A percentile compares a stretch with the other conserved stretches of the same genome.
These are phyloP conservation scores for Dendrocopos noguchii DNA, from an alignment of 2,113 vertebrate genomes.

Conservation along the genomic window DNA sequence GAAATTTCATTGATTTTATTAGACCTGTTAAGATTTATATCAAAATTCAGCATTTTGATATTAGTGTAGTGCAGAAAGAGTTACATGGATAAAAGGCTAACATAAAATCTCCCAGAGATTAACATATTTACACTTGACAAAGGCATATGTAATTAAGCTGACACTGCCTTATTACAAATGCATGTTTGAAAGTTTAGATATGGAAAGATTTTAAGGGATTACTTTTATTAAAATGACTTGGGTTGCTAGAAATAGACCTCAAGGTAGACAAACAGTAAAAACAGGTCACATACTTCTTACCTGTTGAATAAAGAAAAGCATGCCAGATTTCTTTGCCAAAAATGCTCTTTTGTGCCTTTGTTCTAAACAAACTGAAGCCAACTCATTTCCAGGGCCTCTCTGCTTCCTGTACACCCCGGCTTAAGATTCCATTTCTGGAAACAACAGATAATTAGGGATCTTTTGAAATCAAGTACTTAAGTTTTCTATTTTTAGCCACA, in stretches of 20 bases:
- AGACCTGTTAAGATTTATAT: not conserved
- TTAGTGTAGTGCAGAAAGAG: not conserved
- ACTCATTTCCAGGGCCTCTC: slow-evolving; percentile 67
- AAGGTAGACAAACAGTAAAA: slow-evolving; percentile 45
- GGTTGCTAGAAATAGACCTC: slow-evolving; percentile 63
- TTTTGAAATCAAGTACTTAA: slow-evolving; percentile 62
- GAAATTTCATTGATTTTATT: not conserved
- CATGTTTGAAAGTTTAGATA: slow-evolving; percentile 33
- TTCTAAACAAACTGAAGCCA: slow-evolving; percentile 49
- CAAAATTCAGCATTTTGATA: not conserved
- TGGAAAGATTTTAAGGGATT: slow-evolving; percentile 50
- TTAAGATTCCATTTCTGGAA: slow-evolving; percentile 74
- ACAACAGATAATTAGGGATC: slow-evolving; percentile 73
- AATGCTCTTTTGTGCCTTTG: slow-evolving; percentile 45
- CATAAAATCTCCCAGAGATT: slow-evolving; percentile 10
- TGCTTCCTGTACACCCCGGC: slow-evolving; percentile 19
- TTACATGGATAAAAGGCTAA: not conserved
- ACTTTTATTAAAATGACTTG: slow-evolving; percentile 62
- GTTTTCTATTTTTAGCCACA: slow-evolving; percentile 66
- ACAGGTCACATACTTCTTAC: slow-evolving; percentile 61
- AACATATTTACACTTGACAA: slow-evolving; percentile 38
- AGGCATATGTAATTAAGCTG: slow-evolving; percentile 21
- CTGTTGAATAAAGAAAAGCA: slow-evolving; percentile 69
- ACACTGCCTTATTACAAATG: slow-evolving; percentile 29
- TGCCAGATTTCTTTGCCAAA: slow-evolving; percentile 28